Percentiles rank a stretch among this genome's conserved stretches.
These are phyloP conservation scores for Molanna angustata DNA, from an alignment of 2,888 invertebrate genomes.

Conservation along the genomic window DNA sequence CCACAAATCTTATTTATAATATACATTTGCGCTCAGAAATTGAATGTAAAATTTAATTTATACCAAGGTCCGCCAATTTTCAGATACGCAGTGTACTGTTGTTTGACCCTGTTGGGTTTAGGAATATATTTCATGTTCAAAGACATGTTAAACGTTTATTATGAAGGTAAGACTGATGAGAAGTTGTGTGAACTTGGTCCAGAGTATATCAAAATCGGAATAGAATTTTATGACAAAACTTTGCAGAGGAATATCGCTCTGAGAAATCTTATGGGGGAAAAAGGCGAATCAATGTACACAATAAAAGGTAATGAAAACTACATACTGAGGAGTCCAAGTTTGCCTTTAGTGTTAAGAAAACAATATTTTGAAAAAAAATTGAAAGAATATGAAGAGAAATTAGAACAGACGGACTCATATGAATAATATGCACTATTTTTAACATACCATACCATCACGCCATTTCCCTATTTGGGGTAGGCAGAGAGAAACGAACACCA, in stretches of 20 bases:
- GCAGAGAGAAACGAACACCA: too few species aligned
- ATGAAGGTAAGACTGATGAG: conserved; percentile 63
- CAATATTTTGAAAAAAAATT: conserved; percentile 59
- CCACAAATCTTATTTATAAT: conserved; percentile 48
- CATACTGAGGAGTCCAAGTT: conserved; percentile 60
- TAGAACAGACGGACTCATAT: not conserved
- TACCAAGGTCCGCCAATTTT: conserved; percentile 52
- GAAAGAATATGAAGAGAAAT: conserved; percentile 38
- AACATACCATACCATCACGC: too few species aligned
- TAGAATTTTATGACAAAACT: conserved; percentile 72
- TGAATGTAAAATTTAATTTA: conserved; percentile 57
- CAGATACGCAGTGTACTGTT: conserved; percentile 50
- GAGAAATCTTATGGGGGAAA: conserved; percentile 60
- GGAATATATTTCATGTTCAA: conserved; percentile 63
- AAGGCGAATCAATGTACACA: conserved; percentile 62
- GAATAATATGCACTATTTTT: too few species aligned
- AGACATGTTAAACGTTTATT: conserved; percentile 61
- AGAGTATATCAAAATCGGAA: conserved; percentile 68
- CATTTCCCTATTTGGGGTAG: too few species aligned
- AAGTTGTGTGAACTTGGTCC: conserved; percentile 57
- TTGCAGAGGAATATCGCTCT: conserved; percentile 72
- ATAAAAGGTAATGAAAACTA: conserved; percentile 68
- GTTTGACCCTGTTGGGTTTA: conserved; percentile 56
- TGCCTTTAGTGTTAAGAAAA: conserved; percentile 65
- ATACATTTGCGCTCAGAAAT: conserved; percentile 50